Conservation (phyloP, 2,888 invertebrate genomes). For the Eurois occulta region DNA sequence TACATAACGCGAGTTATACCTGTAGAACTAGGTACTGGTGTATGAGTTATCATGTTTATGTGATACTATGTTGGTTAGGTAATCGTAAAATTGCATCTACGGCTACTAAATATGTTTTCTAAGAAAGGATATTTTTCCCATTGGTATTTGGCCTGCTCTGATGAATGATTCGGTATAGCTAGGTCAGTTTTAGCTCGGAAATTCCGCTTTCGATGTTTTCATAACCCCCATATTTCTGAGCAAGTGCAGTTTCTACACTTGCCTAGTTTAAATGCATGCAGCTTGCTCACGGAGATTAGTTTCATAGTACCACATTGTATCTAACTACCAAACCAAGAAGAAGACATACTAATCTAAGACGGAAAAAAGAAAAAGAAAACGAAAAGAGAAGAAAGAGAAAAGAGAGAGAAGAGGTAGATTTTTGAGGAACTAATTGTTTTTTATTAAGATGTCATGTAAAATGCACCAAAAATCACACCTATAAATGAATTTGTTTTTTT, state of each 20-base stretch:
- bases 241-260: not conserved
- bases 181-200: not conserved
- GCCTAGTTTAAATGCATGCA: not conserved
- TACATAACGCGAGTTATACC: slow-evolving; percentile 48
- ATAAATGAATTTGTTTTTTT: too few relatives aligned
- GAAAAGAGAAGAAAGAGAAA: too few relatives aligned
- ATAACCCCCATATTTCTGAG: not conserved
- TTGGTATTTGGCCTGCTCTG: not conserved
- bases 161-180: not conserved
- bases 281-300: not conserved
- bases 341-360: too few relatives aligned
- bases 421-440: too few relatives aligned
- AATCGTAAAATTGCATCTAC: slow-evolving; percentile 32
- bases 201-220: slow-evolving; percentile 1
- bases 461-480: too few relatives aligned
- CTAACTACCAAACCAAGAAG: not conserved
- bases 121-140: not conserved
- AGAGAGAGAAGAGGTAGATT: too few relatives aligned
- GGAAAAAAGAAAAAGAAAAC: too few relatives aligned
- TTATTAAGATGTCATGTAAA: too few relatives aligned
- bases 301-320: too few relatives aligned
- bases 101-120: slow-evolving; percentile 6
- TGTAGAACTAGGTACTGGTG: slow-evolving; percentile 37
- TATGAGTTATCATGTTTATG: slow-evolving; percentile 49
- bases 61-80: slow-evolving; percentile 33